A percentile compares a stretch with the other conserved stretches of the same genome.
Conservation (phyloP, 2,797 vertebrate genomes). For the Harpagifer antarcticus region DNA sequence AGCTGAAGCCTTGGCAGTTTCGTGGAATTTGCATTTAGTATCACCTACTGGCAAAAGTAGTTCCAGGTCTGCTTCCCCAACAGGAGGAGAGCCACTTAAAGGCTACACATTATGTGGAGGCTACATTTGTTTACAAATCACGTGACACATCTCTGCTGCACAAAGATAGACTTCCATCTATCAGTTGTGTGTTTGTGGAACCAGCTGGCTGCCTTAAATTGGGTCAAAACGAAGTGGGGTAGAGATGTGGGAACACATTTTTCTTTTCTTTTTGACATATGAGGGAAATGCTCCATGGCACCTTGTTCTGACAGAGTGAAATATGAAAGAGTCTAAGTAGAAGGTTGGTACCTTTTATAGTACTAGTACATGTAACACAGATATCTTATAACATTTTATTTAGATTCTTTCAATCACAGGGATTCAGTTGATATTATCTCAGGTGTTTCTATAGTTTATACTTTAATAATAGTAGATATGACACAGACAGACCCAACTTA, state of each 20-base stretch:
- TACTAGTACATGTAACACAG: too few species aligned
- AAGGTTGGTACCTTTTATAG: background rate
- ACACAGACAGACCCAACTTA: constrained; percentile 37
- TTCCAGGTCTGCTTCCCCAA: too few species aligned
- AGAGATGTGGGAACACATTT: background rate
- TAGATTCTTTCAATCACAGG: background rate
- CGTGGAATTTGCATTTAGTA: background rate
- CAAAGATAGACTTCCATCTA: background rate
- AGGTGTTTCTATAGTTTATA: background rate
- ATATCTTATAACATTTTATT: background rate
- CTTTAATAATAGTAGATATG: background rate
- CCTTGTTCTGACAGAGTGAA: background rate
- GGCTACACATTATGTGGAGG: background rate
- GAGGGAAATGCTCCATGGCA: background rate
- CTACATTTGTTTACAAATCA: background rate
- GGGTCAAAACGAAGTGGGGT: background rate
- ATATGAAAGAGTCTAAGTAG: background rate
- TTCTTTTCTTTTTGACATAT: background rate
- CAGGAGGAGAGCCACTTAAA: background rate
- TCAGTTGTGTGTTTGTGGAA: background rate
- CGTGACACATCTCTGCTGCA: background rate
- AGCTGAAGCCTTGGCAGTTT: background rate
- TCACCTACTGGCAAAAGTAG: background rate
- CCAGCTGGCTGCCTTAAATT: background rate
- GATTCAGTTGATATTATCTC: background rate